Evolutionary conservation across 2,888 invertebrate species (phyloP).

Genomic region (Axea sp.): DNA sequence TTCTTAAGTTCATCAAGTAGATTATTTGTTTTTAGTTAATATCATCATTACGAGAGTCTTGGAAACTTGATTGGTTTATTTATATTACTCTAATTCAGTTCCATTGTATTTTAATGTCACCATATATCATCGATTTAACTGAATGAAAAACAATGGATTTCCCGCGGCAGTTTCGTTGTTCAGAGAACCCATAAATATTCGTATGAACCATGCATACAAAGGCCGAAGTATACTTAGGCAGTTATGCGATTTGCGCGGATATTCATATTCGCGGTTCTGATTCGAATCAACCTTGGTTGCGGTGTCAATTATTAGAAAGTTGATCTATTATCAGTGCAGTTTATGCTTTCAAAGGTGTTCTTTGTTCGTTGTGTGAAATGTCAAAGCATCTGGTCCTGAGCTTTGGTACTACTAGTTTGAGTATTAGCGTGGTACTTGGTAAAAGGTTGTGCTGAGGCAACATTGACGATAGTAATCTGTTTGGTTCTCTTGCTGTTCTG

Average conservation of each 20-base stretch:
- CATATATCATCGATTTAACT: constrained; percentile 28
- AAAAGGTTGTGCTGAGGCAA: constrained; percentile 45
- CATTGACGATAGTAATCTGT: constrained; percentile 71
- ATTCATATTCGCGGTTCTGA: constrained; percentile 51
- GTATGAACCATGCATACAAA: constrained; percentile 22
- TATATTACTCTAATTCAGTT: no score
- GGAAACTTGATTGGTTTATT: no score
- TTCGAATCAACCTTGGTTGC: constrained; percentile 31
- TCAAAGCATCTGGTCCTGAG: constrained; percentile 8
- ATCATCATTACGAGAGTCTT: no score
- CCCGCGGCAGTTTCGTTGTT: constrained; percentile 24
- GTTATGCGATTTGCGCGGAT: constrained; percentile 36
- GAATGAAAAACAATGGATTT: constrained; percentile 35
- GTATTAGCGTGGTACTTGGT: constrained; percentile 16
- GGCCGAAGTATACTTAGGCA: constrained; percentile 2
- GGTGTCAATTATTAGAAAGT: constrained; percentile 61
- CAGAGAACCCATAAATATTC: constrained; percentile 51
- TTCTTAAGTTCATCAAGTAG: no score
- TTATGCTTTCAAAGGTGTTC: constrained; percentile 44
- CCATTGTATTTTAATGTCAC: constrained; percentile 33
- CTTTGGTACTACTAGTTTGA: constrained; percentile 16
- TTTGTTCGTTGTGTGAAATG: constrained; percentile 54
- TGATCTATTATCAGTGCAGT: constrained; percentile 61
- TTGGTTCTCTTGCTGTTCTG: constrained; percentile 68
- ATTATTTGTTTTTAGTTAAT: no score